Evolutionary conservation across 2,888 invertebrate species (phyloP), one percentile per base, ranked within the genome.

Genomic region (Halictus ligatus): DNA sequence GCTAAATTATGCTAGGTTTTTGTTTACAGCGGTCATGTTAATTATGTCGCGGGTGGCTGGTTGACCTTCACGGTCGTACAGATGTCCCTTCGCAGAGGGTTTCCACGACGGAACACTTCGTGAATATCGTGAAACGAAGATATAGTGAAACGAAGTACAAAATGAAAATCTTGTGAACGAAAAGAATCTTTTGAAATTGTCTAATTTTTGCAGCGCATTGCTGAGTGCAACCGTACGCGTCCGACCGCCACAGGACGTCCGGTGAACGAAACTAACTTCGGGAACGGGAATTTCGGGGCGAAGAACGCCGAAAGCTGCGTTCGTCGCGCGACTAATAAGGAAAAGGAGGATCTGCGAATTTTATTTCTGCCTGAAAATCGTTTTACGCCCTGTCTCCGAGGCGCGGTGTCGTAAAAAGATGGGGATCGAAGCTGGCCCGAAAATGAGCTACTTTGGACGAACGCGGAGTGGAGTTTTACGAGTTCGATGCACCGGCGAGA

Each of bases 401-500:
- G 29, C 7, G 1, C 21, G 21, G 50, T 54, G 35, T 54, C 74
- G 74, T 74, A 74, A 74, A 74, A 71, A 74, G 21, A 35, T 21
- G 35, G 12, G 50, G 21, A 54, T 74, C 74, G 50, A 74, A 74
- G 35, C 6, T 29, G 74, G 54, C 50, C 35, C 50, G 54, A 74
- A 74, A 54, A 29, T 29, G 21, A 50, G 54, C 35, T 35, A 54
- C 35, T 54, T 54, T 35, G 50, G 13, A 50, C 21, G 29, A 74
- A 54, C 74, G n/a, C 29, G 12, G n/a, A 29, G 35, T 10, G 50
- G 50, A n/a, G 35, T 54, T 74, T 74, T 74, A 74, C 74, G 74
- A 54, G 74, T 74, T 74, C 74, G 74, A 74, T 74, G 74, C 74
- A 74, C 74, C 74, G 21, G 21, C 29, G 7, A 29, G 35, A 13